Base-by-base conservation (phyloP, 2,113 vertebrate species). In the Archilochus colubris region DNA sequence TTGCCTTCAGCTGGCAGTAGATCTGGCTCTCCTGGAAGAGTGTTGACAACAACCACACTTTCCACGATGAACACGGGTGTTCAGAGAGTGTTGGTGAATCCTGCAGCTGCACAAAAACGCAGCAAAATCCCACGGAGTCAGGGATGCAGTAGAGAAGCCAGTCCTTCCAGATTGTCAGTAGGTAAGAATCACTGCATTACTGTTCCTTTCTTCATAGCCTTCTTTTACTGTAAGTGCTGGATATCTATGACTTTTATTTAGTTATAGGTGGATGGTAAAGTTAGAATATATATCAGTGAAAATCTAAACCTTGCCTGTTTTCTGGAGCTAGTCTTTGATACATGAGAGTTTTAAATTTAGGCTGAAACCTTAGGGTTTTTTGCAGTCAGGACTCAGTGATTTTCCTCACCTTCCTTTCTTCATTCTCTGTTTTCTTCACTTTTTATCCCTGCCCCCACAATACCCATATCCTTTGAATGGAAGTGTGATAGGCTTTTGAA, bases 61-160 rank as follows among this genome's bases (percentile, higher is more conserved):
- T 99, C 99, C 85, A 99, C 99, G 63, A 89, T 99, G 98, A 99
- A 97, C 98, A 98, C 98, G 2, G 98, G 99, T 79, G 98, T 98
- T 82, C 99, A 99, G 82, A 97, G 99, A 69, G 98, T 99, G 38
- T 96, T 99, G 57, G 98, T 98, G 8, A 98, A 76, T 63, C 97
- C 97, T n/a, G 98, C 98, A 66, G 62, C 98, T 31, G 97, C 98
- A 28, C 98, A 98, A 74, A 98, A 99, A 40, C 98, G 99, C 81
- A 99, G 99, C 97, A 98, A 99, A 95, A 99, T 99, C 89, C 99
- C 99, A 6, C 98, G 99, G 85, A 99, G 99, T 96, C 99, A 99
- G 96, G 99, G 99, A 66, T 99, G 99, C 95, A 99, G 99, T 95
- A 98, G 99, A 92, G 99, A 99, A 97, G 99, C 99, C 4, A 99